Conservation (phyloP, 2,797 vertebrate species). For the Oceanodroma leucorhoa region DNA sequence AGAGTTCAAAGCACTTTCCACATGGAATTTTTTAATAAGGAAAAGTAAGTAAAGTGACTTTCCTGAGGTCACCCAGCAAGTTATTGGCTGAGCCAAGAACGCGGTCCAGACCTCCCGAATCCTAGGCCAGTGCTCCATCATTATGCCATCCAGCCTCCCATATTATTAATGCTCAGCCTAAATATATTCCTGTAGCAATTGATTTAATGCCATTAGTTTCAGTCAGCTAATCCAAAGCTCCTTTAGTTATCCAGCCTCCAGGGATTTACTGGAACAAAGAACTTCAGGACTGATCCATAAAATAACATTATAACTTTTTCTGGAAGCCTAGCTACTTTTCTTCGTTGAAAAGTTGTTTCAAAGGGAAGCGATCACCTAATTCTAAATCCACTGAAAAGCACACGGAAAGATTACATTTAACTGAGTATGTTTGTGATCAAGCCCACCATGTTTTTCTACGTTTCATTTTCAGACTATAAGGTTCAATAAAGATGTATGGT, state of each 20-base stretch:
- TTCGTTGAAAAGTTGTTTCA: background rate
- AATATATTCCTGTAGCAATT: constrained; percentile 50
- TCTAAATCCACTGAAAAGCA: background rate
- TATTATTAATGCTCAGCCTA: constrained; percentile 45
- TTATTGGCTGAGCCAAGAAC: constrained; percentile 20
- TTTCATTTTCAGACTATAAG: background rate
- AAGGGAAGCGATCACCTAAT: background rate
- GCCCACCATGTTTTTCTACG: background rate
- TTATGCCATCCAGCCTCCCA: constrained; percentile 21
- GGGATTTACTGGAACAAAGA: constrained; percentile 14
- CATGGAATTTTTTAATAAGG: constrained; percentile 13
- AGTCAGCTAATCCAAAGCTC: constrained; percentile 41
- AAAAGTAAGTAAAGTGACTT: constrained; percentile 36
- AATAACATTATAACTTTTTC: background rate
- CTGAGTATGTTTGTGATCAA: background rate
- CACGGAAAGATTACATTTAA: background rate
- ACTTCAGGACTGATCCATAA: constrained; percentile 9
- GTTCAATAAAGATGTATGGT: background rate
- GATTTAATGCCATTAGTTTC: constrained; percentile 59
- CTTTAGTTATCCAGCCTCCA: constrained; percentile 10
- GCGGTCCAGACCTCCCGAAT: background rate
- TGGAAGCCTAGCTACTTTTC: background rate
- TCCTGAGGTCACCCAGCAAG: background rate
- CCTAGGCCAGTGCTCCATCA: constrained; percentile 43
- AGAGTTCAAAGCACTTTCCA: background rate